Percentiles rank a stretch among this genome's conserved stretches.
Conservation (phyloP, 2,797 vertebrate genomes). For the Cygnus olor region DNA sequence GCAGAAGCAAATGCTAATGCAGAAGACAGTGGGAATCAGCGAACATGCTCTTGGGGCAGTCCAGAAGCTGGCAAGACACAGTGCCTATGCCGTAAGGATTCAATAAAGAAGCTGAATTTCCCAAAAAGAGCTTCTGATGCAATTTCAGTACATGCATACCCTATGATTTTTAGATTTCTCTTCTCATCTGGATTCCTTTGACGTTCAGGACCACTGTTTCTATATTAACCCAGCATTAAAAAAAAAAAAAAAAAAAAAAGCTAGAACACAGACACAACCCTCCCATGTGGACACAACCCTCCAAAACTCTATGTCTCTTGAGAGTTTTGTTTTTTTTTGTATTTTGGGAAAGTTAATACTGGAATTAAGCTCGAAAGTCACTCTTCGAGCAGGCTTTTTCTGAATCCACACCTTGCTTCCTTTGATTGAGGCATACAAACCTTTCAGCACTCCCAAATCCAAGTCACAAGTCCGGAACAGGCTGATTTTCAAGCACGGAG, state of each 20-base stretch:
- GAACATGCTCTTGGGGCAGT: conserved; percentile 10
- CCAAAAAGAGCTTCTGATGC: background rate
- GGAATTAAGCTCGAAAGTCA: background rate
- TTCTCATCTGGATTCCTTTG: background rate
- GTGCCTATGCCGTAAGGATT: background rate
- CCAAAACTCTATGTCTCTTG: background rate
- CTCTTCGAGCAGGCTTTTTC: background rate
- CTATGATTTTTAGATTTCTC: background rate
- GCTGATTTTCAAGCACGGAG: background rate
- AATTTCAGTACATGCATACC: background rate
- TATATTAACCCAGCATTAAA: background rate
- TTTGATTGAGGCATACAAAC: background rate
- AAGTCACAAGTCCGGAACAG: background rate
- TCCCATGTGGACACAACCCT: background rate
- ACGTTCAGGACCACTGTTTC: background rate
- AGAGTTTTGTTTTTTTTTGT: background rate
- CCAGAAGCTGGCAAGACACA: background rate
- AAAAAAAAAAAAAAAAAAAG: background rate
- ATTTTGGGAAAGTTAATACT: background rate
- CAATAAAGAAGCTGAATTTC: background rate
- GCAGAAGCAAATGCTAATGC: conserved; percentile 57
- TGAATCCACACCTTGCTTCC: background rate
- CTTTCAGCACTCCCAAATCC: background rate
- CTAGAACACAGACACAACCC: background rate
- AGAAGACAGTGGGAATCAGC: conserved; percentile 47